Conservation (phyloP, 2,113 vertebrate species). For the Rhagologus leucostigma region DNA sequence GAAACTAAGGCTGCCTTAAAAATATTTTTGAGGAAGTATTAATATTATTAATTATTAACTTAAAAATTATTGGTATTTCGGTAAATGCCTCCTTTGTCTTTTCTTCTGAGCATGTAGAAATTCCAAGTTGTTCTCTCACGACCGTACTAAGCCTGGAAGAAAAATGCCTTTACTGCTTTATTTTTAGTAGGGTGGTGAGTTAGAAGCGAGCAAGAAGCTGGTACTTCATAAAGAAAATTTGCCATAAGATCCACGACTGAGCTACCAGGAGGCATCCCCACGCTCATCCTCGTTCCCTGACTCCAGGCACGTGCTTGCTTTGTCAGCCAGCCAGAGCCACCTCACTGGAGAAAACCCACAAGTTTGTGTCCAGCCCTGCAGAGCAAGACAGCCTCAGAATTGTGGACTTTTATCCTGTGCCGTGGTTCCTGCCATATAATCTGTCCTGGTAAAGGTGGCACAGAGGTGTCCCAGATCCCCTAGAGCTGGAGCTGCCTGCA, state of each 20-base stretch:
- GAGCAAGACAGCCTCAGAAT: not conserved
- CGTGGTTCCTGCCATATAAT: fast-evolving
- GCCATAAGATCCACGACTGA: fast-evolving
- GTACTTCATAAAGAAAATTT: not conserved
- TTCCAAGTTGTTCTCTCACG: not conserved
- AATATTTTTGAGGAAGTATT: not conserved
- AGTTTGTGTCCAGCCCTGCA: fast-evolving
- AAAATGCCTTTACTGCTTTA: not conserved
- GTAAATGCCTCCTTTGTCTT: not conserved
- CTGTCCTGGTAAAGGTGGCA: fast-evolving
- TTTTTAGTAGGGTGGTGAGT: not conserved
- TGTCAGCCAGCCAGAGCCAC: not conserved
- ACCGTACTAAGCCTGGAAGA: not conserved
- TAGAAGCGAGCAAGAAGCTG: not conserved
- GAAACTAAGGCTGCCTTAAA: not conserved
- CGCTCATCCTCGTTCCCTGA: not conserved
- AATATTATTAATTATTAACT: not conserved
- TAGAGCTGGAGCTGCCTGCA: not conserved
- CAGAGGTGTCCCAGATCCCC: not conserved
- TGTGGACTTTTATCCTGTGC: not conserved
- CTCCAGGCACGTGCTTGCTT: not conserved
- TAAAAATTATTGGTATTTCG: not conserved
- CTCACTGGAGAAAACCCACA: fast-evolving
- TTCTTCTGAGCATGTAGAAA: not conserved
- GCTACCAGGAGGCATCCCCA: not conserved